A percentile compares a stretch with the other conserved stretches of the same genome.
Conservation (phyloP, 2,113 vertebrate species). For the Petrocephalus microphthalmus region DNA sequence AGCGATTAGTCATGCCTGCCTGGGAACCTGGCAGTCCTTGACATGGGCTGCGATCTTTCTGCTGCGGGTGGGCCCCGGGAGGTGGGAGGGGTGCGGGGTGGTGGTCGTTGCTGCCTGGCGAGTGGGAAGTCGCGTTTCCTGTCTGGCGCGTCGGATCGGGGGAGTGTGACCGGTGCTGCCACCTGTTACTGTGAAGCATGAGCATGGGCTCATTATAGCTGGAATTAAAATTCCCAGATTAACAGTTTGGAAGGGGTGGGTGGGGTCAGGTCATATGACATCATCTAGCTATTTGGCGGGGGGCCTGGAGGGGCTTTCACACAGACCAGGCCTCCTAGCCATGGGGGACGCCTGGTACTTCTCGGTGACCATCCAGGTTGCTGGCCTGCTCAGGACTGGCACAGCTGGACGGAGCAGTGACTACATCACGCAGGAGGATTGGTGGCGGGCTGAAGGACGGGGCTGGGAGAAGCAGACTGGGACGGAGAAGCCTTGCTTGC, state of each 20-base stretch:
- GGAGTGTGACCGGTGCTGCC: not conserved
- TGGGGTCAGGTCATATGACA: not conserved
- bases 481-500: not conserved
- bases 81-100: not conserved
- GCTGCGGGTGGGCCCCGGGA: not conserved
- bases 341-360: not conserved
- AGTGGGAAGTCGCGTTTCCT: not conserved
- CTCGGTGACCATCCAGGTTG: not conserved
- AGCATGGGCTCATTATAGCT: not conserved
- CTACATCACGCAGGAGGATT: not conserved
- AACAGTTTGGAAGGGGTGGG: not conserved
- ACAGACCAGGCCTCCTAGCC: not conserved
- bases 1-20: slow-evolving; percentile 12
- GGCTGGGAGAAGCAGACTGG: not conserved
- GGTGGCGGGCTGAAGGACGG: not conserved
- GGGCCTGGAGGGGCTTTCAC: not conserved
- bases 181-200: not conserved
- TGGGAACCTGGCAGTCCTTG: not conserved
- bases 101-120: not conserved
- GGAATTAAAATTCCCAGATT: not conserved
- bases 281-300: not conserved
- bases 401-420: not conserved
- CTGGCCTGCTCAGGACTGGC: not conserved
- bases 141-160: not conserved
- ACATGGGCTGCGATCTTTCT: not conserved